These are phyloP conservation scores for Recurvirostra avosetta DNA, from an alignment of 2,113 vertebrate genomes.

Conservation along the genomic window DNA sequence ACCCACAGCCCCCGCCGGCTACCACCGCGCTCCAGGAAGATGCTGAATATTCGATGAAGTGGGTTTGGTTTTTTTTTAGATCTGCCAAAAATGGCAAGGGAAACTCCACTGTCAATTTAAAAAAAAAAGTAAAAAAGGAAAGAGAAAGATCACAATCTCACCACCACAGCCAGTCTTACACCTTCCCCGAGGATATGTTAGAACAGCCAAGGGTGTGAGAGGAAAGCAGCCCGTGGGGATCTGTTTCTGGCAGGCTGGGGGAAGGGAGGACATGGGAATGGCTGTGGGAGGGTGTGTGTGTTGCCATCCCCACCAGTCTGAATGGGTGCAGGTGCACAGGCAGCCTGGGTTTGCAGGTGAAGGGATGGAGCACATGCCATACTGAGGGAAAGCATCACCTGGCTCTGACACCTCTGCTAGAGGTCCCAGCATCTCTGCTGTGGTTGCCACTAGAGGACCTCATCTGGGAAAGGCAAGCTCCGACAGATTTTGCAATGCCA, in stretches of 20 bases:
- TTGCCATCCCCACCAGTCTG: neutral
- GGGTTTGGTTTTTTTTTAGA: neutral
- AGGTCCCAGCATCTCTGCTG: neutral
- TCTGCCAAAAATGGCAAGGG: conserved; percentile 26
- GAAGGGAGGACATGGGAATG: neutral
- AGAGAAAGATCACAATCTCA: conserved; percentile 12
- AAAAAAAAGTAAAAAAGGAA: neutral
- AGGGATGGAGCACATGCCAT: neutral
- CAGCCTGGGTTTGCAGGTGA: neutral
- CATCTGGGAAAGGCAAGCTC: neutral
- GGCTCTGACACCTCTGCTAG: neutral
- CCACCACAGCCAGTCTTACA: neutral
- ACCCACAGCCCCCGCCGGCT: neutral
- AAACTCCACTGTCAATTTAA: conserved; percentile 24
- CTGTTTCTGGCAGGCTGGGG: neutral
- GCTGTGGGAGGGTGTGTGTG: neutral
- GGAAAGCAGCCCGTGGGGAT: neutral
- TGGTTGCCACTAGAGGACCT: neutral
- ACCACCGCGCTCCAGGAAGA: neutral
- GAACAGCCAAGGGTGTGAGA: conserved; percentile 1
- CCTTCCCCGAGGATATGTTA: conserved; percentile 3
- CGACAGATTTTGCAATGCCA: neutral
- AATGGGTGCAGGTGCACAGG: neutral
- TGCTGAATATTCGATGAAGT: conserved; percentile 10
- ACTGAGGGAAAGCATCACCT: neutral